Base-by-base conservation (phyloP, 2,113 vertebrate genomes). In the Centropus unirufus region DNA sequence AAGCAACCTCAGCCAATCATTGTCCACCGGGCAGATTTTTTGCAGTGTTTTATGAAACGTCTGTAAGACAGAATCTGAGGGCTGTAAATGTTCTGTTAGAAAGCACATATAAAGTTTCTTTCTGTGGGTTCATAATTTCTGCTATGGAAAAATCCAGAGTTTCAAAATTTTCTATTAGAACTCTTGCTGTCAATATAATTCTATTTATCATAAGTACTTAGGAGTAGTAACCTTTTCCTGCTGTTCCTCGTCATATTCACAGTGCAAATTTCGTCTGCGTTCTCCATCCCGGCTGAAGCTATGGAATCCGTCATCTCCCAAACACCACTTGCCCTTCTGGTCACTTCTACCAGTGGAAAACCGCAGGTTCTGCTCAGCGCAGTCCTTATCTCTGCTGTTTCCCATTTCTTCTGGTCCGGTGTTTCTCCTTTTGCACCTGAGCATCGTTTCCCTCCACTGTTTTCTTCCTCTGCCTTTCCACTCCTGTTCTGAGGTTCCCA, bases 141-240 rank as follows among this genome's bases (percentile, higher is more conserved):
- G 5, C 4, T n/a, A 4, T 2, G 8, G 34, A 72, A n/a, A n/a
- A n/a, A n/a, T n/a, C 7, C 7, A 12, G 4, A 34, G 34, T 66
- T 44, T n/a, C 18, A 24, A 27, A 19, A 26, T 27, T 40, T 51
- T 77, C 32, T 54, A 4, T 34, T 34, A 75, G 52, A 91, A 32
- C 11, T 83, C 79, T 46, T 75, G 4, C 7, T 18, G 4, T 44
- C 47, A 49, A 26, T 55, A n/a, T 8, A 21, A 32, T n/a, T 57
- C 24, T 34, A 40, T 57, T 75, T 46, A 49, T n/a, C n/a, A 58
- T 26, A 32, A 62, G 74, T 39, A 47, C 13, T 23, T 34, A n/a
- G 32, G 5, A 58, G 24, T 36, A 19, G 9, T 39, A 30, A 81
- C 18, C 59, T 80, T 73, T 40, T 47, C 22, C 18, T 57, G 8